Conservation (phyloP, 2,797 vertebrate genomes). For the Okamejei kenojei region DNA sequence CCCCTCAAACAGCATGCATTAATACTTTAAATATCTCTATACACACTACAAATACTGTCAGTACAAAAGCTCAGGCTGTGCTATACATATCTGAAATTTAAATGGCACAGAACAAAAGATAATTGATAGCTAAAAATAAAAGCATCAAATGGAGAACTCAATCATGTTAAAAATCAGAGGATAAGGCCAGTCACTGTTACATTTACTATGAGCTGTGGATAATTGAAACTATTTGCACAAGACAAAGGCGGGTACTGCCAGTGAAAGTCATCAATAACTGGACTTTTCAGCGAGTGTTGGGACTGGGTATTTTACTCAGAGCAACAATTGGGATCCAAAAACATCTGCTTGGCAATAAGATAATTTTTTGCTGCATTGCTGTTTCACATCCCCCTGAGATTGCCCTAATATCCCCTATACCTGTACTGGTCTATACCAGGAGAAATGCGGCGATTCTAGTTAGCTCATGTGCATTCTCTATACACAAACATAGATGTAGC, state of each 20-base stretch:
- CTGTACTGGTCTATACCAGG: background rate
- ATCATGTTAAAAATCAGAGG: background rate
- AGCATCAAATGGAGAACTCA: background rate
- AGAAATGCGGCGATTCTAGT: background rate
- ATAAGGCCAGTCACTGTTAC: background rate
- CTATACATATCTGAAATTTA: conserved; percentile 24
- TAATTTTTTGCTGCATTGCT: background rate
- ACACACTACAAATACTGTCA: conserved; percentile 36
- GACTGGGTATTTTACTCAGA: background rate
- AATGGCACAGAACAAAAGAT: conserved; percentile 15
- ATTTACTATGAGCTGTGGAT: background rate
- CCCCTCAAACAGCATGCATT: background rate
- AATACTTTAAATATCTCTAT: background rate
- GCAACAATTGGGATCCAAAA: background rate
- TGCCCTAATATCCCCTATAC: background rate
- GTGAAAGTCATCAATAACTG: background rate
- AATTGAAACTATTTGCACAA: background rate
- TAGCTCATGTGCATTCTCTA: background rate
- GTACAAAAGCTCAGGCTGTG: background rate
- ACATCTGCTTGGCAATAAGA: background rate
- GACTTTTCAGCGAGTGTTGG: background rate
- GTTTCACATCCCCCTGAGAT: background rate
- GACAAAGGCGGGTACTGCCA: background rate
- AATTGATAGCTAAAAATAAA: background rate
- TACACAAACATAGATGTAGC: background rate